Conservation (phyloP, 2,797 vertebrate genomes). For the Pristis pectinata region DNA sequence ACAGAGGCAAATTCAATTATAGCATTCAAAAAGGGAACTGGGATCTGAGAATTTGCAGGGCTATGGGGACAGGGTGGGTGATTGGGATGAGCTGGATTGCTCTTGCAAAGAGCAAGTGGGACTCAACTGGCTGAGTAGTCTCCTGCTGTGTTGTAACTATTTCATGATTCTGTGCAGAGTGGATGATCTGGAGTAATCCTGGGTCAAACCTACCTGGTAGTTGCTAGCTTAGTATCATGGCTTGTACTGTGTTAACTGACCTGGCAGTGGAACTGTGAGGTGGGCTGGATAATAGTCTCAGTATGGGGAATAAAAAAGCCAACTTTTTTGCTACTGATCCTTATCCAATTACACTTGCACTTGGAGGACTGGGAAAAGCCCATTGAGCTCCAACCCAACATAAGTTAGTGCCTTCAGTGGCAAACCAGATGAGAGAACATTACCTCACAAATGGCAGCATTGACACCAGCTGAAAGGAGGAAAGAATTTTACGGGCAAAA, state of each 20-base stretch:
- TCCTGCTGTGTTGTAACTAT: too few species aligned
- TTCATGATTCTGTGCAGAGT: neutral
- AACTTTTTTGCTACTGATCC: neutral
- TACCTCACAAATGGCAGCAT: neutral
- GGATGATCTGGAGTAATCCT: neutral
- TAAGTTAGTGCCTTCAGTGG: neutral
- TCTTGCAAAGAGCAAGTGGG: too few species aligned
- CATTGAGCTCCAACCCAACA: neutral
- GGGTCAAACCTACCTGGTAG: neutral
- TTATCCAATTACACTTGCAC: neutral
- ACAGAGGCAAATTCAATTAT: too few species aligned
- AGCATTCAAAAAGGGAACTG: too few species aligned
- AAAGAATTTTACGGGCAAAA: neutral
- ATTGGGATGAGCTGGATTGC: too few species aligned
- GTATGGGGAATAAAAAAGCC: neutral
- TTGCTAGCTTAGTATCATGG: neutral
- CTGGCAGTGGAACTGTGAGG: neutral
- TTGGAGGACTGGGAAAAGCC: neutral
- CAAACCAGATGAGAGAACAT: neutral
- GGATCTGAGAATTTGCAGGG: too few species aligned
- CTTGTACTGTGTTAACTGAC: neutral
- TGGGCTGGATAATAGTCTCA: neutral
- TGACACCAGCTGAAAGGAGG: neutral
- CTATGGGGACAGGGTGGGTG: too few species aligned
- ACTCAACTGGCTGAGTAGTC: too few species aligned